Base-by-base conservation (phyloP, 2,113 vertebrate genomes). In the Pontoporia blainvillei region DNA sequence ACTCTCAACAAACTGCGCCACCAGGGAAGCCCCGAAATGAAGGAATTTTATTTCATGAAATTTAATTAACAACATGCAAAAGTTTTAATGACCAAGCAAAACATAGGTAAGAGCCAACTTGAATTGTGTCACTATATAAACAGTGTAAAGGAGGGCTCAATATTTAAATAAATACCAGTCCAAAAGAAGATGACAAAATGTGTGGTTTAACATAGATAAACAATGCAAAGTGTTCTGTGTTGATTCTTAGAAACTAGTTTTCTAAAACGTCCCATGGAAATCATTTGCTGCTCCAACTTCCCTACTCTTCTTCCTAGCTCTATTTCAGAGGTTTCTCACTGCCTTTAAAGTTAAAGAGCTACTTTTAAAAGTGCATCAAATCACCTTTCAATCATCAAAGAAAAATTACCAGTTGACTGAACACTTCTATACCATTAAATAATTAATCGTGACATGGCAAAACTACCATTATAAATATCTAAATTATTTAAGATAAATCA, bases 11-110 rank as follows among this genome's bases (percentile, higher is more conserved):
- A n/a, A n/a, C n/a, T n/a, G n/a, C n/a, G n/a, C n/a, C n/a, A n/a
- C n/a, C n/a, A n/a, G n/a, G n/a, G n/a, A n/a, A n/a, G n/a, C n/a
- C n/a, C n/a, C n/a, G n/a, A n/a, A n/a, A n/a, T 78, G 91, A 93
- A 92, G 72, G 54, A 91, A 90, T 82, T 97, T 86, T 90, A 93
- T 89, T 96, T 91, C 75, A 59, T 79, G 72, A 88, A 95, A 83
- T 90, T 93, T 71, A 98, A 96, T 96, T 94, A 95, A 81, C 79
- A 86, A 61, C 54, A 81, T n/a, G 78, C 36, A 76, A 86, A 95
- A 93, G 5, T 90, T 59, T 86, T 85, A 86, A 91, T 67, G 54
- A 91, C 61, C 82, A 92, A 95, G 87, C 69, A 94, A 96, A 95
- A 93, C 61, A 93, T 0, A 82, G 27, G 21, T 57, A 95, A 82